A percentile compares a stretch with the other conserved stretches of the same genome.
These are phyloP conservation scores for Stylophora pistillata DNA, from an alignment of 64 coral and sea anemone species.

Conservation along the genomic window DNA sequence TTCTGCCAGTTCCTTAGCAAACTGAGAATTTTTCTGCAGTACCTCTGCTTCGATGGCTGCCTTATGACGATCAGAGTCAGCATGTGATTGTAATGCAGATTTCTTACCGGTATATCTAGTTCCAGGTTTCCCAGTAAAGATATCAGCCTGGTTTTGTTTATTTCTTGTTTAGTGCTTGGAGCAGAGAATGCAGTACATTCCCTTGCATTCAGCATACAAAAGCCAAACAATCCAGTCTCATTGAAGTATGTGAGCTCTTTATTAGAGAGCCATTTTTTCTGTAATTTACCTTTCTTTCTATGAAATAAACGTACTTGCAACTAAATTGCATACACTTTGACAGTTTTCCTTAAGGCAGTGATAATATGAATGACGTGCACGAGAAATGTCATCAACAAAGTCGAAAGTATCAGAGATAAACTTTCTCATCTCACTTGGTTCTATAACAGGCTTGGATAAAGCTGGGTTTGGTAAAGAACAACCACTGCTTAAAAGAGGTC, in stretches of 20 bases:
- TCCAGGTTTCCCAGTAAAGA: neutral
- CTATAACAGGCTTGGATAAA: conserved; percentile 2
- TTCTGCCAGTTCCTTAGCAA: neutral
- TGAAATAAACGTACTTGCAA: neutral
- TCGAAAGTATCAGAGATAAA: conserved; percentile 4
- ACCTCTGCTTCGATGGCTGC: neutral
- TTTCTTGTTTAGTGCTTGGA: neutral
- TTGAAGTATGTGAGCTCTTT: no score
- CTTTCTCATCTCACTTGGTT: neutral
- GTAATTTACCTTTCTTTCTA: neutral
- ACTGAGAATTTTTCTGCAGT: neutral
- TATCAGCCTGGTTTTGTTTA: neutral
- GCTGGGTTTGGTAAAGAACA: neutral
- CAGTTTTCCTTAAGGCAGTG: neutral
- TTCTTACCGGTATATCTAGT: neutral
- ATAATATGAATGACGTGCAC: conserved; percentile 8
- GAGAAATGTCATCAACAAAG: conserved; percentile 6
- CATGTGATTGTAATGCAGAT: neutral
- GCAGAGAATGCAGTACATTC: neutral
- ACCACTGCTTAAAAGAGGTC: conserved; percentile 4
- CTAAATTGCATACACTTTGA: neutral
- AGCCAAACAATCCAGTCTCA: no score
- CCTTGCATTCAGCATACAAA: neutral
- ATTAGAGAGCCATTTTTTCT: no score
- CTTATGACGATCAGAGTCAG: neutral